phyloP scores from a whole-genome alignment of 2,113 vertebrate genomes.

The Haemorhous mexicanus region DNA sequence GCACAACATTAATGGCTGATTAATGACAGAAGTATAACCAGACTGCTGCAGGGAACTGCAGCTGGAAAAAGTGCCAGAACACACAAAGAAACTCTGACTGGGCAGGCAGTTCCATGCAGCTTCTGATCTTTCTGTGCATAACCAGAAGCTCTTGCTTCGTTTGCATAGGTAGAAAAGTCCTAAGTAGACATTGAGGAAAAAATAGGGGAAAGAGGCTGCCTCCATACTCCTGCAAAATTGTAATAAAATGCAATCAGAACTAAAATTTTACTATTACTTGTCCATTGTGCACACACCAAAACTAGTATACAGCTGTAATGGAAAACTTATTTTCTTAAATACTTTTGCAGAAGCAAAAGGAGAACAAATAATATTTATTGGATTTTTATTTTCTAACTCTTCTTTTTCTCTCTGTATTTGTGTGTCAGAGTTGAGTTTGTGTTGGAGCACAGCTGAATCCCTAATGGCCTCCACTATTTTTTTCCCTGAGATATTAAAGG shows the following conservation, averaged over 20 bases:
- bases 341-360: neutral
- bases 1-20: neutral
- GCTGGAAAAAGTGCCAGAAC: neutral
- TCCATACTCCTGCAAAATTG: neutral
- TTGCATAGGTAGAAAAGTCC: neutral
- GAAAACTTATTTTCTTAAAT: neutral
- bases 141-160: neutral
- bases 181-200: neutral
- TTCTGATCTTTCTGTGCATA: neutral
- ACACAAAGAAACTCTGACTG: neutral
- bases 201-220: neutral
- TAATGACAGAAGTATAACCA: neutral
- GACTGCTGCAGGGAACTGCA: neutral
- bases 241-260: neutral
- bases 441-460: neutral
- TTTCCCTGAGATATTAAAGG: conserved; percentile 16
- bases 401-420: neutral
- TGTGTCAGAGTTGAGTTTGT: neutral
- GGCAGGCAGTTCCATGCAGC: neutral
- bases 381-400: neutral
- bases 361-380: neutral
- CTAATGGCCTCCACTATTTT: neutral
- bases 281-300: fast-evolving
- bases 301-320: neutral
- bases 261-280: neutral